Percentiles rank a stretch among this genome's conserved stretches.
phyloP scores from a whole-genome alignment of 2,113 vertebrate genomes.

The Phrynocephalus versicolor region DNA sequence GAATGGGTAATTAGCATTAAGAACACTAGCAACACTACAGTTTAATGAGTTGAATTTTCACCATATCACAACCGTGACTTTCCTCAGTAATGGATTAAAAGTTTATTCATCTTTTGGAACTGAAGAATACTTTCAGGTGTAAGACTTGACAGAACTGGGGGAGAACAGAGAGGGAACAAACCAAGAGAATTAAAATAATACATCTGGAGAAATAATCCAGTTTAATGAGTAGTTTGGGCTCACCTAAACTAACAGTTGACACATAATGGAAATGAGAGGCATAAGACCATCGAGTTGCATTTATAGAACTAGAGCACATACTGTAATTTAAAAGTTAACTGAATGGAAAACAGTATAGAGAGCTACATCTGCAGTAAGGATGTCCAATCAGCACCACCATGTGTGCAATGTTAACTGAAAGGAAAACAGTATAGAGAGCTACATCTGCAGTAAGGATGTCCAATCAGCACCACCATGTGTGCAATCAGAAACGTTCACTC shows the following conservation, averaged over 20 bases:
- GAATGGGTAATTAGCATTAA: slow-evolving; percentile 62
- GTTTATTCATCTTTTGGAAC: slow-evolving; percentile 68
- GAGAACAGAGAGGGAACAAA: slow-evolving; percentile 60
- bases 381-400: too few species aligned
- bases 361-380: slow-evolving; percentile 13
- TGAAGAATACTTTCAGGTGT: slow-evolving; percentile 61
- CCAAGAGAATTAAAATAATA: slow-evolving; percentile 71
- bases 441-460: background rate
- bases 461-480: too few species aligned
- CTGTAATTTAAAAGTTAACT: slow-evolving; percentile 55
- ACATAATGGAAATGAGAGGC: slow-evolving; percentile 54
- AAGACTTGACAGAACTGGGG: slow-evolving; percentile 62
- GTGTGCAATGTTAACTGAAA: slow-evolving; percentile 42
- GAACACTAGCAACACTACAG: slow-evolving; percentile 56
- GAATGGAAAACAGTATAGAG: slow-evolving; percentile 59
- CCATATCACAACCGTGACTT: slow-evolving; percentile 44
- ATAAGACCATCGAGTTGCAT: slow-evolving; percentile 57
- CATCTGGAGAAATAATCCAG: slow-evolving; percentile 64
- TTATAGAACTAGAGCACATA: slow-evolving; percentile 63
- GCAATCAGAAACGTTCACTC: too few species aligned
- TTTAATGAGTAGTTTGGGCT: slow-evolving; percentile 53
- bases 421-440: slow-evolving; percentile 60
- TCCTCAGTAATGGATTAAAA: slow-evolving; percentile 66
- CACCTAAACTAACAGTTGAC: slow-evolving; percentile 53
- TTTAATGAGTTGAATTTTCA: slow-evolving; percentile 66